Evolutionary conservation across 1,140 invertebrate genomes (phyloP), one percentile per base, ranked within the genome.

Genomic region (Drosophila oshimai): DNA sequence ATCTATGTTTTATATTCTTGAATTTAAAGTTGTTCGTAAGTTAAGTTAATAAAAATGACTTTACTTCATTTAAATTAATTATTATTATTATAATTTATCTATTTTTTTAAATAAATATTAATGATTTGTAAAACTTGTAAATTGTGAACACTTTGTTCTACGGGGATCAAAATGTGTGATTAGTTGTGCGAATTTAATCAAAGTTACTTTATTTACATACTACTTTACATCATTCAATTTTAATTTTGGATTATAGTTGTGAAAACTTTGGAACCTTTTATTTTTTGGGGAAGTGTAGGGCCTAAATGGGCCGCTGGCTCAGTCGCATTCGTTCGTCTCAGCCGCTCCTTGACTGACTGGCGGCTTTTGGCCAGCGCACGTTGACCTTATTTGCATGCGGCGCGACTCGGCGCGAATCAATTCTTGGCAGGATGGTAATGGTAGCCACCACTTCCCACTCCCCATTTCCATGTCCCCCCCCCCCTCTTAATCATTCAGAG

Each of bases 361-460:
- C 45, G 67, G 71, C 74, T 65, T 75, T 81, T 73, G 78, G 60
- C 78, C 50, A 81, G 74, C 79, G 79, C 79, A 84, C 80, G 75
- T 86, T 86, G 80, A 86, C 80, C 80, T 86, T 84, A 84, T 84
- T 84, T 84, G 81, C 80, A 84, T 84, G 71, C 60, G 53, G 65
- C 78, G 49, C 49, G 49, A 39, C 34, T 51, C 68, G 57, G 64
- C 71, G 67, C 81, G 80, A 80, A 86, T 87, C 75, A 86, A 86
- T 86, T 86, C 79, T 79, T 67, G 60, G 65, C 70, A 72, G 36
- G 34, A 29, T 47, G 13, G 17, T 0, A 33, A 13, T 12, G 0
- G 45, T 28, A 26, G 22, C 26, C 33, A 31, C 24, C 37, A 26
- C 6, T 22, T 12, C n/a, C 20, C 29, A 6, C 26, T 10, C 6